These are phyloP conservation scores for Elachura formosa DNA, from an alignment of 2,113 vertebrate species.

Conservation along the genomic window DNA sequence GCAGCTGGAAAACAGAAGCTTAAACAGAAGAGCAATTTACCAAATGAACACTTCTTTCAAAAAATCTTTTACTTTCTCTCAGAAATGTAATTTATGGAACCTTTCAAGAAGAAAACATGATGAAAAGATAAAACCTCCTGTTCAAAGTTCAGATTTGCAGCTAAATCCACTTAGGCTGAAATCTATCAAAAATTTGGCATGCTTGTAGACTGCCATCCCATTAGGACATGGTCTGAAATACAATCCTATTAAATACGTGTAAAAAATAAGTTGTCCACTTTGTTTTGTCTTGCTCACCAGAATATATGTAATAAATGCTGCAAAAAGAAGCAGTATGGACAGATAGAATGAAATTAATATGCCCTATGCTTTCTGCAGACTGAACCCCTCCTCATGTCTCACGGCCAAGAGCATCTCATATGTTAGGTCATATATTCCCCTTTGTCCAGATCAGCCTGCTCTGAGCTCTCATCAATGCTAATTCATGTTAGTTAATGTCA, in stretches of 20 bases:
- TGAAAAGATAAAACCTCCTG: conserved; percentile 2
- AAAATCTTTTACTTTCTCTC: neutral
- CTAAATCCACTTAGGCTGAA: conserved; percentile 16
- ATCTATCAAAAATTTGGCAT: neutral
- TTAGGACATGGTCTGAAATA: neutral
- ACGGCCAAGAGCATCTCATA: neutral
- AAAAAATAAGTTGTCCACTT: conserved; percentile 5
- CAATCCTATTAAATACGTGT: conserved; percentile 7
- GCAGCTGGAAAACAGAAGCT: neutral
- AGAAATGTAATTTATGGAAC: conserved; percentile 34
- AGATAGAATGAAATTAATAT: neutral
- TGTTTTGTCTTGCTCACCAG: conserved; percentile 15
- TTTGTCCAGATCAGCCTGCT: neutral
- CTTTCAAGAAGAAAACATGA: conserved; percentile 23
- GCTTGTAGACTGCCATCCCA: neutral
- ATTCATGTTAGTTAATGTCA: neutral
- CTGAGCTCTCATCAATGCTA: neutral
- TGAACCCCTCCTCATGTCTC: neutral
- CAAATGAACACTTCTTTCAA: conserved; percentile 10
- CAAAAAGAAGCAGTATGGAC: neutral
- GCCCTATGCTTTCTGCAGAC: neutral
- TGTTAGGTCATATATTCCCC: neutral
- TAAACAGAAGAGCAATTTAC: neutral
- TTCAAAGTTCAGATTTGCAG: neutral
- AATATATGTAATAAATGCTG: conserved; percentile 1